Evolutionary conservation across 2,113 vertebrate genomes (phyloP), one percentile per base, ranked within the genome.

Genomic region (Rhea americana): DNA sequence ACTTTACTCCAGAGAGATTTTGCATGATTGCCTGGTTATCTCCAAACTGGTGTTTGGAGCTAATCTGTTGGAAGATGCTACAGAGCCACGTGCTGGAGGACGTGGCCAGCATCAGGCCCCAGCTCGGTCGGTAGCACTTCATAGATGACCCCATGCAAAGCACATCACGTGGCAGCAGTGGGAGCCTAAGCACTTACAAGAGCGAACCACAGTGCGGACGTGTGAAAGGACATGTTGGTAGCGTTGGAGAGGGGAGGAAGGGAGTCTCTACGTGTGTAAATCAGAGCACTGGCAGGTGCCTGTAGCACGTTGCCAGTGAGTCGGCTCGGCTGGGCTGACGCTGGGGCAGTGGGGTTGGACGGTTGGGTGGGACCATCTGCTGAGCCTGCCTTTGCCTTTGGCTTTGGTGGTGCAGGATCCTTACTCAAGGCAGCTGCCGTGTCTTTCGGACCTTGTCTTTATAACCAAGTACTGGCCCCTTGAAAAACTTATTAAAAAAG

Each of bases 341-440:
- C 25, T 56, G 25, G 3, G 0, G 8, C 24, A 51, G 14, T 18
- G 35, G n/a, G 14, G 19, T 61, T 21, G 3, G 0, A 7, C 28
- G 47, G 14, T 15, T 28, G n/a, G 14, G 19, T 47, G 26, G 35
- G 41, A 78, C 55, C 55, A 56, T 28, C 53, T n/a, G 19, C 21
- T 21, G n/a, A 65, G 39, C 20, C 45, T 67, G 58, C 53, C 35
- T 62, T 28, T 59, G 37, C 53, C 35, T 62, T 28, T 59, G 37
- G 17, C 32, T 30, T 39, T 51, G 59, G 80, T 51, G 26, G 32
- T 45, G 30, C 21, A 39, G 41, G 28, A 63, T 85, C 18, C 35
- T 51, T 68, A 39, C 45, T 22, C 43, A 76, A 71, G n/a, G 28
- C 24, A 73, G 28, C 45, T 88, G 47, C 37, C 51, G 16, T 5